A percentile compares a stretch with the other conserved stretches of the same genome.
Conservation (phyloP, 2,888 invertebrate genomes). For the Cantharis flavilabris region DNA sequence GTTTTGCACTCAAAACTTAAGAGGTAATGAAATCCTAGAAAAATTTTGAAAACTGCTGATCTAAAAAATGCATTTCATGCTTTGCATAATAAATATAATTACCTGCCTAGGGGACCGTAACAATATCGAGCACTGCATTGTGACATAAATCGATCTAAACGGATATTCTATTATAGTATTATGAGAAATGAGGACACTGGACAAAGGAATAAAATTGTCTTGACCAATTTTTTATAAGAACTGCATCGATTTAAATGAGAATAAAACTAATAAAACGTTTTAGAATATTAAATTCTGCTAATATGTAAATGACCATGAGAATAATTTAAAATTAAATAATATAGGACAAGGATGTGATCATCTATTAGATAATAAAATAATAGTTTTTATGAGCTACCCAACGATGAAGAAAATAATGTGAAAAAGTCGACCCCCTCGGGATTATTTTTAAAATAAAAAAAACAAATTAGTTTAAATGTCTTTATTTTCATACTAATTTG, state of each 20-base stretch:
- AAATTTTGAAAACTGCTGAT: neutral
- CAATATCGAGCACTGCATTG: neutral
- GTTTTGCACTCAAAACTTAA: no score
- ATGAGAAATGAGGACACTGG: neutral
- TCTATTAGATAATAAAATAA: neutral
- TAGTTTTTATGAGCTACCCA: neutral
- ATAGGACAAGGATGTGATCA: neutral
- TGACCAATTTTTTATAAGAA: neutral
- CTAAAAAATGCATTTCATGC: neutral
- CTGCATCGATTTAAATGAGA: neutral
- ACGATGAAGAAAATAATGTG: neutral
- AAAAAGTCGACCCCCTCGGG: neutral
- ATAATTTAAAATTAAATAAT: neutral
- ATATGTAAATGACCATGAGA: neutral
- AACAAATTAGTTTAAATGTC: neutral
- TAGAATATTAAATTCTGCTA: neutral
- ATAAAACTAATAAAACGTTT: neutral
- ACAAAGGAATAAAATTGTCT: neutral
- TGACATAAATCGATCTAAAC: neutral
- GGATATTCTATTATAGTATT: neutral
- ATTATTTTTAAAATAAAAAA: neutral
- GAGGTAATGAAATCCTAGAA: neutral
- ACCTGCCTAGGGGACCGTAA: neutral
- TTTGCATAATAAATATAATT: neutral
- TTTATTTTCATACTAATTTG: neutral